Percentiles rank a stretch among this genome's conserved stretches.
These are phyloP conservation scores for Rissa tridactyla DNA, from an alignment of 2,113 vertebrate species.

Conservation along the genomic window DNA sequence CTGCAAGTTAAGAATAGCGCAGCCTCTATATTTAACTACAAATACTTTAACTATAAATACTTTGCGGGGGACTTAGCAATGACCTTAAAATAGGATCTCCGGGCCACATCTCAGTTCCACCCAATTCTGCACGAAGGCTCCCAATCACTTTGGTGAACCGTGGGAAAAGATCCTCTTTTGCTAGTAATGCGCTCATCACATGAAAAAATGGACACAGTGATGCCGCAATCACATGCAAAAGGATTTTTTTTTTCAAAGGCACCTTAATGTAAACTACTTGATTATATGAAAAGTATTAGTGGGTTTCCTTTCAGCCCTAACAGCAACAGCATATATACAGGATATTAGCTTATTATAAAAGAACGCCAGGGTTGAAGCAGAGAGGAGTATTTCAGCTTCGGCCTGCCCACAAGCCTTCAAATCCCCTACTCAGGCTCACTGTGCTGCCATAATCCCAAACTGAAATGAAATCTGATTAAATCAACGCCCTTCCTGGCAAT, in stretches of 20 bases:
- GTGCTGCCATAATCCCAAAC: background rate
- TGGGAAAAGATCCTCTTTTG: background rate
- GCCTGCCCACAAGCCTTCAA: background rate
- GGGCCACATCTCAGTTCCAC: background rate
- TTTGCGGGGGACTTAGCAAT: background rate
- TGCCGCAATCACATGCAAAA: background rate
- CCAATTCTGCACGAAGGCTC: background rate
- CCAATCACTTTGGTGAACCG: background rate
- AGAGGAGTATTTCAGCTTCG: background rate
- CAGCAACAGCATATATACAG: background rate
- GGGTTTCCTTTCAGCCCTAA: background rate
- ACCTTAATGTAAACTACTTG: background rate
- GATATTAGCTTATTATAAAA: background rate
- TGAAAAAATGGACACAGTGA: background rate
- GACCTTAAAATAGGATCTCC: background rate
- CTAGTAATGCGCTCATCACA: background rate
- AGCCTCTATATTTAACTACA: background rate
- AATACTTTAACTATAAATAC: background rate
- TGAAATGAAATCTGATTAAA: background rate
- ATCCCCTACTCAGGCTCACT: background rate
- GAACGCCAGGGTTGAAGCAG: background rate
- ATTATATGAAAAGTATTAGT: background rate
- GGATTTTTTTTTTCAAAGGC: background rate
- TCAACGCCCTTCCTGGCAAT: background rate
- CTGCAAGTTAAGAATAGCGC: constrained; percentile 54